Percentiles rank a stretch among this genome's conserved stretches.
phyloP scores from a whole-genome alignment of 2,888 invertebrate species.

The Lypha dubia region DNA sequence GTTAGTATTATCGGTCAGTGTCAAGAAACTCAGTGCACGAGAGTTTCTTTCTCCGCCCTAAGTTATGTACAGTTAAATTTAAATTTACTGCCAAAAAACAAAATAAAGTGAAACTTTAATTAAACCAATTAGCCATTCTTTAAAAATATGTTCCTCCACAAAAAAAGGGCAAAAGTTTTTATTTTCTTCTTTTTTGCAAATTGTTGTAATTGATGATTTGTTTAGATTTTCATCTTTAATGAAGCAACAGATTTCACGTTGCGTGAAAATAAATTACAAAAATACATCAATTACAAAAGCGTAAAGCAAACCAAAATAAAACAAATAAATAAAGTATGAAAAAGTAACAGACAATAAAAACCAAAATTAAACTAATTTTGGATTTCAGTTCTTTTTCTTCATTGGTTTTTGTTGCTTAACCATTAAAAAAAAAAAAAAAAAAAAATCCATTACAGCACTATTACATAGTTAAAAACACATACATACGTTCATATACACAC shows the following conservation, averaged over 20 bases:
- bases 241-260: constrained; percentile 64
- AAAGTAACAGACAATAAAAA: background rate
- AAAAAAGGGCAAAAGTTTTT: constrained; percentile 18
- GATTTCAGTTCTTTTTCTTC: background rate
- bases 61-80: no score
- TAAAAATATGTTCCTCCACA: background rate
- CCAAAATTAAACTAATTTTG: constrained; percentile 38
- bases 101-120: no score
- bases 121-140: constrained; percentile 40
- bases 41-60: no score
- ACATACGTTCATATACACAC: no score
- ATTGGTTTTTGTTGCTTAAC: background rate
- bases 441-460: constrained; percentile 16
- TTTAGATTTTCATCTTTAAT: constrained; percentile 65
- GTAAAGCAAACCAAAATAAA: background rate
- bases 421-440: constrained; percentile 13
- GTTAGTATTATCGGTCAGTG: no score
- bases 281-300: constrained; percentile 20
- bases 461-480: constrained; percentile 3
- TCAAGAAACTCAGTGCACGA: no score
- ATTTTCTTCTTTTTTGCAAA: constrained; percentile 64
- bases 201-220: constrained; percentile 73
- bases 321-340: constrained; percentile 9
- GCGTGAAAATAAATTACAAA: constrained; percentile 19
- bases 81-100: no score